Evolutionary conservation across 2,888 invertebrate species (phyloP), one percentile per base, ranked within the genome.

Genomic region (Machimus rusticus): DNA sequence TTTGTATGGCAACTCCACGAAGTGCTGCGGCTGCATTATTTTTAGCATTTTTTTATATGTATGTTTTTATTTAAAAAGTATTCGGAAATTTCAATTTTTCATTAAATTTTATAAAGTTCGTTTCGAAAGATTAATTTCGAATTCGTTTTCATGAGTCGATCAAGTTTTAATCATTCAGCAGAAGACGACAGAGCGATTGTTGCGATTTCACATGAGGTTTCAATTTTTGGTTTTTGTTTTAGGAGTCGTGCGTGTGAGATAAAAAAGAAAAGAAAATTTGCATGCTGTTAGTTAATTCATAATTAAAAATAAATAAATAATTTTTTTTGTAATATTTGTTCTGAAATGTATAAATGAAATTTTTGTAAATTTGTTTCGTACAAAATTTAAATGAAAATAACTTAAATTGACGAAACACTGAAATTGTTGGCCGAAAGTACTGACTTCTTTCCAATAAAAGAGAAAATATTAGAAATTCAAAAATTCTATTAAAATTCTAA

Each of bases 1-100:
- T 94, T 92, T 97, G 97, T 91, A 97, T 96, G 89, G 97, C 96
- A 90, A 97, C 97, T 90, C 97, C 97, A 92, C 97, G 94, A 91
- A 97, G 93, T 90, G 96, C 96, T 92, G 97, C 96, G 91, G 96
- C 96, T 94, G 95, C 94, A 88, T 91, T 57, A 84, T 86, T 78
- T 87, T 79, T 79, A 82, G 19, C 19, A 19, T 82, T 82, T 66
- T 57, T 28, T 76, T 82, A 9, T 43, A 43, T 74, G 6, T 90
- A 89, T 90, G 89, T 84, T 28, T 74, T 74, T 74, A 46, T 12
- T 84, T 74, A 37, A 74, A 34, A 57, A 55, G 5, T 55, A 55
- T 84, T 37, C 39, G 66, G 31, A 55, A 85, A 39, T 51, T 81
- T 76, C 16, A 34, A 39, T 31, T 37, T 37, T 37, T 76, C 76